phyloP scores from a whole-genome alignment of 2,888 invertebrate species.

The Dicyrtoma fusca region DNA sequence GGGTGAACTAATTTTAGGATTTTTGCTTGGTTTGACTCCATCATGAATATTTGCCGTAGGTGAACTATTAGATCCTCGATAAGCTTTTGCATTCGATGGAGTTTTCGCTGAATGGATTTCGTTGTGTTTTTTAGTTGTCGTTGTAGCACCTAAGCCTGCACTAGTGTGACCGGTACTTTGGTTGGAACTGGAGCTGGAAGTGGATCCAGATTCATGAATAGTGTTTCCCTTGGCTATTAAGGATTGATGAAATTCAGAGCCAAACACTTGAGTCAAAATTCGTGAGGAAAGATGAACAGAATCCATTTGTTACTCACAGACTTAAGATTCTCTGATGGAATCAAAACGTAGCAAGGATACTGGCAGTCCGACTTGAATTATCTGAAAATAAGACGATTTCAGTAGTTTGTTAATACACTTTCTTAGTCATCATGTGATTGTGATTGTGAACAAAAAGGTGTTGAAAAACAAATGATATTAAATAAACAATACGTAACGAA shows the following conservation, averaged over 20 bases:
- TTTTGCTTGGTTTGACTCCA: slow-evolving; percentile 47
- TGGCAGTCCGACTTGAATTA: too few species aligned
- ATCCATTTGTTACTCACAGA: slow-evolving; percentile 10
- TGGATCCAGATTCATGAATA: slow-evolving; percentile 16
- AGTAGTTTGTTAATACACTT: too few species aligned
- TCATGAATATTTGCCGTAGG: slow-evolving; percentile 38
- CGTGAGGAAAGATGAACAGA: slow-evolving; percentile 6
- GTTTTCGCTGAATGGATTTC: slow-evolving; percentile 9
- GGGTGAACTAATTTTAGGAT: slow-evolving; percentile 41
- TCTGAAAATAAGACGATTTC: too few species aligned
- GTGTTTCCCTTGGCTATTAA: slow-evolving; percentile 18
- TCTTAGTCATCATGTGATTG: too few species aligned
- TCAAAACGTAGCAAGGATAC: too few species aligned
- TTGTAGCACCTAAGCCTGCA: neutral
- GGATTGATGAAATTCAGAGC: slow-evolving; percentile 37
- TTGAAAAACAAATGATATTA: too few species aligned
- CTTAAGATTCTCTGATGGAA: too few species aligned
- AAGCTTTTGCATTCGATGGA: neutral
- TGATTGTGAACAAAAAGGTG: too few species aligned
- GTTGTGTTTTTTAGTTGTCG: neutral
- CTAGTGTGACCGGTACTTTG: neutral
- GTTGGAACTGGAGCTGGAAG: neutral
- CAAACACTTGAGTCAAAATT: slow-evolving; percentile 45
- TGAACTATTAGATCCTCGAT: slow-evolving; percentile 2
- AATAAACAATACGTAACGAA: too few species aligned